Evolutionary conservation across 2,797 vertebrate genomes (phyloP).

Genomic region (Cheirogaleus major): DNA sequence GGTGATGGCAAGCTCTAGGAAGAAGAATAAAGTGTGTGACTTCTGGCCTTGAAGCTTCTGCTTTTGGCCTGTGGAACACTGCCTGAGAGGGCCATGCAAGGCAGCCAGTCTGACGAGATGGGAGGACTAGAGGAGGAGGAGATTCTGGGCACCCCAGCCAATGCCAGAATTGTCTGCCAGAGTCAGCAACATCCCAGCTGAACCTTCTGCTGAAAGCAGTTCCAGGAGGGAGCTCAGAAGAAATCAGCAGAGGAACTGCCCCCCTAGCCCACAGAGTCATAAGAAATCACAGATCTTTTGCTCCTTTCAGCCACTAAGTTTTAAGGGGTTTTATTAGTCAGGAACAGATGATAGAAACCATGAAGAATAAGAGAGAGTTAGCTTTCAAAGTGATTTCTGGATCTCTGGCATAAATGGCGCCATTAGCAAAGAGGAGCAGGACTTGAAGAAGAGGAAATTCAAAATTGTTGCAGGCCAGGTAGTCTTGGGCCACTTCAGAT

Average conservation of each 20-base stretch:
- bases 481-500: background rate
- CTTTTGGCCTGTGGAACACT: background rate
- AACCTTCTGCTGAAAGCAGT: background rate
- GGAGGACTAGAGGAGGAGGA: background rate
- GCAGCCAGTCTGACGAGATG: background rate
- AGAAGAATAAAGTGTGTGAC: conserved; percentile 19
- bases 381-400: background rate
- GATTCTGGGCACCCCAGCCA: background rate
- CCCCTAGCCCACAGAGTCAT: background rate
- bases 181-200: background rate
- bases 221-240: background rate
- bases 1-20: background rate
- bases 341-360: background rate
- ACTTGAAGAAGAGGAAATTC: background rate
- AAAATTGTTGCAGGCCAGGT: background rate
- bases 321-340: background rate
- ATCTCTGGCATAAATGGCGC: background rate
- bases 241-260: background rate
- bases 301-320: background rate
- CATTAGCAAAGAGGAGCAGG: background rate
- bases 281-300: background rate
- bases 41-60: conserved; percentile 11
- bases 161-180: background rate
- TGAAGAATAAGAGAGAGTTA: background rate
- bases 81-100: background rate